These are phyloP conservation scores for Pelodiscus sinensis DNA, from an alignment of 2,113 vertebrate genomes.

Conservation along the genomic window DNA sequence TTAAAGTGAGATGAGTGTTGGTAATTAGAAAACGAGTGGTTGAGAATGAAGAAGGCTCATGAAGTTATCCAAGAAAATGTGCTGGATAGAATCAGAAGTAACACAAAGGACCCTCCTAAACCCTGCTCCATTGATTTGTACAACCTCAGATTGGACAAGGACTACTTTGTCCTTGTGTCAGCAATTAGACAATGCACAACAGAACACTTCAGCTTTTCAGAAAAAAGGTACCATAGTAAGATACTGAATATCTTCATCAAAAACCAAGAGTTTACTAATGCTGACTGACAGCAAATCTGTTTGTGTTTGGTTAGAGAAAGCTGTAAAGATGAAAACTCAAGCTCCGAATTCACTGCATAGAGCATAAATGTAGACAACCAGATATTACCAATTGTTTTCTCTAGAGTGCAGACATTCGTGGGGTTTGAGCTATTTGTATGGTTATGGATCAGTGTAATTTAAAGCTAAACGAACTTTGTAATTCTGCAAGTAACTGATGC, in stretches of 20 bases:
- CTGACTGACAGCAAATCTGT: not conserved
- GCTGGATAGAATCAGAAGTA: not conserved
- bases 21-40: not conserved
- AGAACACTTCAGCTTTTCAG: rapidly evolving
- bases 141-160: not conserved
- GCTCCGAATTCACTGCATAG: not conserved
- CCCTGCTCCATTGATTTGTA: rapidly evolving
- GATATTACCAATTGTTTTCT: not conserved
- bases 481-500: not conserved
- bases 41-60: not conserved
- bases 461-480: not conserved
- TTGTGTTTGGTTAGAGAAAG: not conserved
- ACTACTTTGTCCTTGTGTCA: rapidly evolving
- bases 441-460: not conserved
- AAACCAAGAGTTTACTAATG: not conserved
- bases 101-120: not conserved
- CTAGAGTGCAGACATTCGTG: not conserved
- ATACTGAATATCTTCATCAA: not conserved
- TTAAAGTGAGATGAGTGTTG: not conserved
- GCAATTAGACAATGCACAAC: not conserved
- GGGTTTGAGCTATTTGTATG: not conserved
- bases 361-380: not conserved
- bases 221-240: not conserved
- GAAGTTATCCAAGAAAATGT: not conserved
- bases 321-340: not conserved